A percentile compares a stretch with the other conserved stretches of the same genome.
These are phyloP conservation scores for Pelobates fuscus DNA, from an alignment of 2,113 vertebrate species.

Conservation along the genomic window DNA sequence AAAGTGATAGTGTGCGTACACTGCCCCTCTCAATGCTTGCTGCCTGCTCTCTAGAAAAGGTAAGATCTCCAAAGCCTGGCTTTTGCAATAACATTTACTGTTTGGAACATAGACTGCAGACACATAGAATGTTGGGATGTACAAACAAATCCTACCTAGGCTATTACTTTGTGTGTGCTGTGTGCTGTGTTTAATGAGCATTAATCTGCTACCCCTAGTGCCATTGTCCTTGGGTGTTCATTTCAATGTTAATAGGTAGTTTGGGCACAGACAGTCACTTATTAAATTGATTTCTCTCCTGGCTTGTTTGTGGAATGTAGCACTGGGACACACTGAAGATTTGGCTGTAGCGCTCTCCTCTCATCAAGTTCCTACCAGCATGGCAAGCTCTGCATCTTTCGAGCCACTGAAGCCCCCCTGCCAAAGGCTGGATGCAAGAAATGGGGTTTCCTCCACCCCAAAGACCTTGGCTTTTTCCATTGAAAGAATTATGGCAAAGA, in stretches of 20 bases:
- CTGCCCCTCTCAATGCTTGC: constrained; percentile 75
- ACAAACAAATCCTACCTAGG: constrained; percentile 75
- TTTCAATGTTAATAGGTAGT: constrained; percentile 92
- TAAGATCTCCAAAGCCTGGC: constrained; percentile 59
- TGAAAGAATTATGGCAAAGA: constrained; percentile 97
- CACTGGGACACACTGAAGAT: constrained; percentile 68
- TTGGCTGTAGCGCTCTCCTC: constrained; percentile 58
- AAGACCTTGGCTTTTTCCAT: constrained; percentile 98
- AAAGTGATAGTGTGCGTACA: constrained; percentile 81
- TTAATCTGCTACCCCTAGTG: constrained; percentile 89
- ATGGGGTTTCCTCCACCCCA: constrained; percentile 75
- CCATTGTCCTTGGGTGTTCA: constrained; percentile 82
- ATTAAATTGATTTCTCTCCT: constrained; percentile 88
- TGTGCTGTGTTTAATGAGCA: constrained; percentile 85
- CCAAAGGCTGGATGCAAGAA: constrained; percentile 73
- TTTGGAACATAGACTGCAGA: constrained; percentile 45
- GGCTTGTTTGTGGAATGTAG: constrained; percentile 83
- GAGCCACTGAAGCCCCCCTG: constrained; percentile 86
- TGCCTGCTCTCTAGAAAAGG: constrained; percentile 72
- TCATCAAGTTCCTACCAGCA: constrained; percentile 42
- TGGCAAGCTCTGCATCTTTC: constrained; percentile 89
- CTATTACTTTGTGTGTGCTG: constrained; percentile 67
- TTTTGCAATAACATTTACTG: constrained; percentile 59
- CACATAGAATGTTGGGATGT: constrained; percentile 24
- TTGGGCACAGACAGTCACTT: constrained; percentile 81